A percentile compares a stretch with the other conserved stretches of the same genome.
Conservation (phyloP, 2,797 vertebrate species). For the Aeoliscus strigatus region DNA sequence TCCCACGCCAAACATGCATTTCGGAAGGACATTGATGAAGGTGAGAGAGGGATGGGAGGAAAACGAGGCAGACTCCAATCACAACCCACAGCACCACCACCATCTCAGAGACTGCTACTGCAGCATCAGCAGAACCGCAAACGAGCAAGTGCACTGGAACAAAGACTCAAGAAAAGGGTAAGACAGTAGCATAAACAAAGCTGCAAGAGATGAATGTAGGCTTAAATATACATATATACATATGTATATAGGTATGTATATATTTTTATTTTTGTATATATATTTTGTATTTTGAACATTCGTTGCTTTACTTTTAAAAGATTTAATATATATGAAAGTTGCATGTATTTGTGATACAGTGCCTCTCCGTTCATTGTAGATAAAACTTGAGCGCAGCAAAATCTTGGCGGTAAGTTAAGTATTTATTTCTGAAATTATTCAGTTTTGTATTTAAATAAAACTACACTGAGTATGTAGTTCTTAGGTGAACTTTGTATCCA, state of each 20-base stretch:
- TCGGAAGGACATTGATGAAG: conserved; percentile 65
- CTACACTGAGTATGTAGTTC: neutral
- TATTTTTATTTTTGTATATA: too few species aligned
- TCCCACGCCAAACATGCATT: conserved; percentile 64
- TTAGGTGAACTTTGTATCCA: too few species aligned
- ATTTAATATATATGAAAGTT: too few species aligned
- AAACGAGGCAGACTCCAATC: conserved; percentile 35
- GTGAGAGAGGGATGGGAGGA: conserved; percentile 30
- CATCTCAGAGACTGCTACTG: conserved; percentile 76
- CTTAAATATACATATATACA: too few species aligned
- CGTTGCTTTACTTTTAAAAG: too few species aligned
- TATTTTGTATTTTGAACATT: too few species aligned
- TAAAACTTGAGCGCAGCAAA: conserved; percentile 78
- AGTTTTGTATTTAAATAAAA: neutral
- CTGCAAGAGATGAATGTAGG: too few species aligned
- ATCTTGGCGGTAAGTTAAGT: conserved; percentile 66
- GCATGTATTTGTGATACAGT: too few species aligned
- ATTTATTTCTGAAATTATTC: conserved; percentile 1
- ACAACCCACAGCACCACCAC: conserved; percentile 68
- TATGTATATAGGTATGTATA: too few species aligned
- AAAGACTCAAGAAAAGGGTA: conserved; percentile 75
- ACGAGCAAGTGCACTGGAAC: conserved; percentile 74
- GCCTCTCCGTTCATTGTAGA: too few species aligned
- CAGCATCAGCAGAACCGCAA: conserved; percentile 78
- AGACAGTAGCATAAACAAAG: conserved; percentile 6